Evolutionary conservation across 2,113 vertebrate species (phyloP).

Genomic region (Montifringilla adamsi): DNA sequence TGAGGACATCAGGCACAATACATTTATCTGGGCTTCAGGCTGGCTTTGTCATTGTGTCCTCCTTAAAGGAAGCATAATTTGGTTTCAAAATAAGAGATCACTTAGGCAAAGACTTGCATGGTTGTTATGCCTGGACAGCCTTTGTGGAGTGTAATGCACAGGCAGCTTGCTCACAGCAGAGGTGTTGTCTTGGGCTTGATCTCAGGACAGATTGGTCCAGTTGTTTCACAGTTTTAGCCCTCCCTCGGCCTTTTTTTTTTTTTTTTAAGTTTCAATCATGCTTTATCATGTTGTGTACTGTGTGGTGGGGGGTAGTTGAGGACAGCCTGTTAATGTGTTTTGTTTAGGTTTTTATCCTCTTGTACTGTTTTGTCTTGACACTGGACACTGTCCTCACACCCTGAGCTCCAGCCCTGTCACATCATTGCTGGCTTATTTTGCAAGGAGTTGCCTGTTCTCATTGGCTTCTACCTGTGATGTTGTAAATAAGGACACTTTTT

Average conservation of each 20-base stretch:
- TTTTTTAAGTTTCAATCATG: background rate
- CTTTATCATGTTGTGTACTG: background rate
- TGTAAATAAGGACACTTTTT: background rate
- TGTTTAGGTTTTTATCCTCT: background rate
- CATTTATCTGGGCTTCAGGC: background rate
- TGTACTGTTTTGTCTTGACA: background rate
- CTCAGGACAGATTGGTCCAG: background rate
- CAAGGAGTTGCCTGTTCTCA: background rate
- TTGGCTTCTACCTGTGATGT: background rate
- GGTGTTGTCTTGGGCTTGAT: background rate
- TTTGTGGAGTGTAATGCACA: background rate
- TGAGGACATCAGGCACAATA: background rate
- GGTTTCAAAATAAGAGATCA: background rate
- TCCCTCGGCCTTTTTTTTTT: background rate
- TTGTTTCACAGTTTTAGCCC: background rate
- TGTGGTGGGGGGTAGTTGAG: background rate
- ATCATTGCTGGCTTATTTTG: background rate
- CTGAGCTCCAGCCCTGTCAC: background rate
- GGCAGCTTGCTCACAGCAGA: background rate
- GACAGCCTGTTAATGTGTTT: background rate
- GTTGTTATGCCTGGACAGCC: background rate
- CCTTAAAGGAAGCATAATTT: background rate
- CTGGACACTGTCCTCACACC: fast-evolving
- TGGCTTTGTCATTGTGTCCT: background rate
- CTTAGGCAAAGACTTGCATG: background rate